A percentile compares a stretch with the other conserved stretches of the same genome.
These are phyloP conservation scores for Tupaia tana DNA, from an alignment of 2,113 vertebrate species.

Conservation along the genomic window DNA sequence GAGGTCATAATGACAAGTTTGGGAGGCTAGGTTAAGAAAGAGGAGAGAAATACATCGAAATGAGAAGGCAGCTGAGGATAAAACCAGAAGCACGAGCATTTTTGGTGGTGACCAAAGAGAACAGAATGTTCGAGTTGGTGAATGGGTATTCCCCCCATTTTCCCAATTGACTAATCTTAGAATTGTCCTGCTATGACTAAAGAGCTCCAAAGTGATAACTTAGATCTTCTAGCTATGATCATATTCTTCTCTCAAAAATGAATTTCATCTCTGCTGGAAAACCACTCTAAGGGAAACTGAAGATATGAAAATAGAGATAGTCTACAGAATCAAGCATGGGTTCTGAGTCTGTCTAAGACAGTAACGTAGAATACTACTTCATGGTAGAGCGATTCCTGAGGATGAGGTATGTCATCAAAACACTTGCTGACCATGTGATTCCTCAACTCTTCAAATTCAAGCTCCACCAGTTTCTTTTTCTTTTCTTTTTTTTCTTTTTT, in stretches of 20 bases:
- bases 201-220: not conserved
- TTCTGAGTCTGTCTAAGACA: not conserved
- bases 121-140: not conserved
- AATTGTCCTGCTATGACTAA: not conserved
- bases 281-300: not conserved
- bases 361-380: not conserved
- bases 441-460: not conserved
- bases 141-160: not conserved
- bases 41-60: rapidly evolving
- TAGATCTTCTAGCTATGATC: not conserved
- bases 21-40: not conserved
- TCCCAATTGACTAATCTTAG: not conserved
- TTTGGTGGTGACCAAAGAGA: not conserved
- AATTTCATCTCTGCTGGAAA: not conserved
- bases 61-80: not conserved
- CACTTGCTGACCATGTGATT: not conserved
- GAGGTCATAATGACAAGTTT: not conserved
- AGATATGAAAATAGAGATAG: not conserved
- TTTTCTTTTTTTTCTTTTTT: too few species aligned
- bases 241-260: not conserved
- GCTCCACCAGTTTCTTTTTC: not conserved
- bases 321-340: not conserved
- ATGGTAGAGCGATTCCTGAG: not conserved
- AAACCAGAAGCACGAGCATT: rapidly evolving
- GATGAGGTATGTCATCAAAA: not conserved